Evolutionary conservation across 2,797 vertebrate species (phyloP).

Genomic region (Fringilla coelebs): DNA sequence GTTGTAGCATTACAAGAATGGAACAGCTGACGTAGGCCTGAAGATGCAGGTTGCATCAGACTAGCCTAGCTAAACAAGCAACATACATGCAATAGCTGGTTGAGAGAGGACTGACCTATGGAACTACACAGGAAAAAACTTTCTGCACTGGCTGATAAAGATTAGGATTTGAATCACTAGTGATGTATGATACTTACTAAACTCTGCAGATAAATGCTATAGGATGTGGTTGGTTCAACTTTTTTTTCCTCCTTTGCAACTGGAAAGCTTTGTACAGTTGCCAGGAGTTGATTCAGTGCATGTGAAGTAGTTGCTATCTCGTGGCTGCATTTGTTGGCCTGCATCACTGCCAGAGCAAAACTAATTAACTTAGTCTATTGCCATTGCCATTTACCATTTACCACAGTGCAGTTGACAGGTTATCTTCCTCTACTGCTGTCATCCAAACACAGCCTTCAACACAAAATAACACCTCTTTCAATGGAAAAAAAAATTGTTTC

Average conservation of each 20-base stretch:
- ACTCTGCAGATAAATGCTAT: background rate
- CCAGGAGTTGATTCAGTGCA: background rate
- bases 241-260: background rate
- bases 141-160: background rate
- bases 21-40: background rate
- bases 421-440: background rate
- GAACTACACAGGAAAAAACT: background rate
- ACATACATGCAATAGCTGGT: background rate
- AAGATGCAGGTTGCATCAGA: background rate
- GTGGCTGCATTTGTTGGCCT: background rate
- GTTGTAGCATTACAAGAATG: background rate
- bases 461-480: background rate
- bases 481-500: background rate
- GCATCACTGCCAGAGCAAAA: rapidly evolving
- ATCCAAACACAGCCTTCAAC: background rate
- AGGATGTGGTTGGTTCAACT: background rate
- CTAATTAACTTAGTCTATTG: background rate
- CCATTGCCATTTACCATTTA: background rate
- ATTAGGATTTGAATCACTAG: background rate
- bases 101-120: background rate
- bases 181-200: background rate
- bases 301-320: rapidly evolving
- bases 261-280: background rate
- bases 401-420: background rate
- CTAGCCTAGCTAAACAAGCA: background rate